phyloP scores from a whole-genome alignment of 2,797 vertebrate species.

The Cetoscarus ocellatus region DNA sequence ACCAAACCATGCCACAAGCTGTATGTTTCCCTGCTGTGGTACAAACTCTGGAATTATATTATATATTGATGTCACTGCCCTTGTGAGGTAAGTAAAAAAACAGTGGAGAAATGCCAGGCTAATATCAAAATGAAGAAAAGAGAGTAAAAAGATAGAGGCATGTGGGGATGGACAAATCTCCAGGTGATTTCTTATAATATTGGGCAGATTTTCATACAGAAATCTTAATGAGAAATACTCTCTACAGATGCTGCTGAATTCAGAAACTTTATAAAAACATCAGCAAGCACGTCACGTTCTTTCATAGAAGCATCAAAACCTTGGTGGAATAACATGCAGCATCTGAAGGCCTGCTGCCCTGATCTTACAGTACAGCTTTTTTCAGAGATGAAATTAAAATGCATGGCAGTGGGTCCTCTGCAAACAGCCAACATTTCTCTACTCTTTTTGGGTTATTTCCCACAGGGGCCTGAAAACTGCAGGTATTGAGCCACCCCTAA shows the following conservation, averaged over 20 bases:
- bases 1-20: background rate
- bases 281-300: no score
- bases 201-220: no score
- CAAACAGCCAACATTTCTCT: background rate
- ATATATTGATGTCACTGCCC: background rate
- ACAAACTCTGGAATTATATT: background rate
- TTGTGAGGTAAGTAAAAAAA: background rate
- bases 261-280: no score
- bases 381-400: background rate
- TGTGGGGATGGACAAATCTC: no score
- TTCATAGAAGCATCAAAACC: background rate
- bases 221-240: no score
- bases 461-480: background rate
- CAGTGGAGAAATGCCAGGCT: background rate
- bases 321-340: background rate
- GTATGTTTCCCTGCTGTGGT: no score
- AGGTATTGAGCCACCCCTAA: background rate
- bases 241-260: no score
- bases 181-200: no score
- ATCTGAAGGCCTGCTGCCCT: background rate
- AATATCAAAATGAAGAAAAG: background rate
- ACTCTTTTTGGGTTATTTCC: background rate
- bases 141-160: background rate
- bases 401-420: background rate
- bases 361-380: background rate